Evolutionary conservation across 1,140 invertebrate genomes (phyloP).

Genomic region (Zaprionus vittiger): DNA sequence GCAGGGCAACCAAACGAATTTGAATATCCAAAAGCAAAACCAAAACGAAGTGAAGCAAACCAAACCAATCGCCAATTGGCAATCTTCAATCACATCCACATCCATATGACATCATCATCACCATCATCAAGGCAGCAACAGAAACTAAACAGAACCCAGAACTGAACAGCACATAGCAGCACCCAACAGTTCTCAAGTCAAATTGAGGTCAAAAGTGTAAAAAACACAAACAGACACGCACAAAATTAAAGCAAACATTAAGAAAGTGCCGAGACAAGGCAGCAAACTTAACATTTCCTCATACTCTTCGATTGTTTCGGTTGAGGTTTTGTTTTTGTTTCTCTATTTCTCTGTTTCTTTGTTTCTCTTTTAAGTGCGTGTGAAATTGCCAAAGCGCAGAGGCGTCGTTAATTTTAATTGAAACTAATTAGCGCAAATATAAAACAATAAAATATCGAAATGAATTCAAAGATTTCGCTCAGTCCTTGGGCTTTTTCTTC

Average conservation of each 20-base stretch:
- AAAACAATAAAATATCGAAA: slow-evolving; percentile 41
- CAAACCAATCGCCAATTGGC: neutral
- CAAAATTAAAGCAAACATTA: slow-evolving; percentile 73
- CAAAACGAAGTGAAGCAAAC: slow-evolving; percentile 1
- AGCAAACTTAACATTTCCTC: slow-evolving; percentile 62
- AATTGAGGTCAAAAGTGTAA: slow-evolving; percentile 77
- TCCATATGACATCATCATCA: slow-evolving; percentile 61
- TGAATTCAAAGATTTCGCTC: neutral
- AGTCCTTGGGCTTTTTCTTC: neutral
- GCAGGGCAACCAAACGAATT: slow-evolving; percentile 21
- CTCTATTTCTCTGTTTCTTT: slow-evolving; percentile 24
- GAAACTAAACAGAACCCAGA: slow-evolving; percentile 58
- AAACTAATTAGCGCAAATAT: slow-evolving; percentile 76
- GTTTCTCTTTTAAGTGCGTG: slow-evolving; percentile 63
- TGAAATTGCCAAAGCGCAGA: slow-evolving; percentile 63
- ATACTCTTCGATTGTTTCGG: slow-evolving; percentile 1
- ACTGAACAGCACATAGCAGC: slow-evolving; percentile 11
- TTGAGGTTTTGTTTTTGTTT: slow-evolving; percentile 10
- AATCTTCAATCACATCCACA: slow-evolving; percentile 34
- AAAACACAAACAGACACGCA: slow-evolving; percentile 29
- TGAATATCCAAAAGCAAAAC: slow-evolving; percentile 22
- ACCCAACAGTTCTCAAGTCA: slow-evolving; percentile 14
- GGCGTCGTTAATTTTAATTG: slow-evolving; percentile 81
- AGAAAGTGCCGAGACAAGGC: slow-evolving; percentile 53
- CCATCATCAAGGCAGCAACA: slow-evolving; percentile 3